phyloP scores from a whole-genome alignment of 2,797 vertebrate genomes.

The Myotis pilosus region DNA sequence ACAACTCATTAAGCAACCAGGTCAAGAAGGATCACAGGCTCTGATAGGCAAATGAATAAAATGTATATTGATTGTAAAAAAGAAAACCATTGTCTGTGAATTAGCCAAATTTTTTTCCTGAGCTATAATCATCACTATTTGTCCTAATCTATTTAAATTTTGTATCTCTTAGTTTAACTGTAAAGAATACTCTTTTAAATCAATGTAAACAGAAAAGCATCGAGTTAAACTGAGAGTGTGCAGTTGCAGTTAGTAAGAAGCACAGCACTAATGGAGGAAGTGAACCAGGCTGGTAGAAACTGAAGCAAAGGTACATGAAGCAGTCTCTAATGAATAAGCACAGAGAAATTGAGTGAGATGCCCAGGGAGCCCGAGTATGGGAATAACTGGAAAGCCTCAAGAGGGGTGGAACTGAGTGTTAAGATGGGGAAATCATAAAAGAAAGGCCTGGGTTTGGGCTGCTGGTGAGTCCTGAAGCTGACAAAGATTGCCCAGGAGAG shows the following conservation, averaged over 20 bases:
- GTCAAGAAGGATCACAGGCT: not conserved
- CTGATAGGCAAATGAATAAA: not conserved
- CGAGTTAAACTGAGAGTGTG: not conserved
- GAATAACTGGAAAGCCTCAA: not conserved
- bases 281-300: slow-evolving; percentile 7
- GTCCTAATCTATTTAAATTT: slow-evolving; percentile 43
- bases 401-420: not conserved
- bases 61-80: slow-evolving; percentile 20
- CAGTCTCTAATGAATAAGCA: not conserved
- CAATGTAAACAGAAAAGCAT: not conserved
- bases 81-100: not conserved
- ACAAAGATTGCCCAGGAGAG: not conserved
- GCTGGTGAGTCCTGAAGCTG: not conserved
- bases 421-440: not conserved
- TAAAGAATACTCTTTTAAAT: slow-evolving; percentile 33
- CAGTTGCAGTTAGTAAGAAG: not conserved
- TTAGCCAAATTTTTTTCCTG: slow-evolving; percentile 19
- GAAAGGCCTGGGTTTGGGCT: not conserved
- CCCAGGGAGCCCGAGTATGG: not conserved
- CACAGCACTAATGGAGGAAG: not conserved
- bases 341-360: not conserved
- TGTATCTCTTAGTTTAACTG: slow-evolving; percentile 22
- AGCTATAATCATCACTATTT: not conserved
- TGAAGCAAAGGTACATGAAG: not conserved
- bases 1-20: not conserved